A percentile compares a stretch with the other conserved stretches of the same genome.
phyloP scores from a whole-genome alignment of 2,888 invertebrate genomes.

The Cryptocephalus moraei region DNA sequence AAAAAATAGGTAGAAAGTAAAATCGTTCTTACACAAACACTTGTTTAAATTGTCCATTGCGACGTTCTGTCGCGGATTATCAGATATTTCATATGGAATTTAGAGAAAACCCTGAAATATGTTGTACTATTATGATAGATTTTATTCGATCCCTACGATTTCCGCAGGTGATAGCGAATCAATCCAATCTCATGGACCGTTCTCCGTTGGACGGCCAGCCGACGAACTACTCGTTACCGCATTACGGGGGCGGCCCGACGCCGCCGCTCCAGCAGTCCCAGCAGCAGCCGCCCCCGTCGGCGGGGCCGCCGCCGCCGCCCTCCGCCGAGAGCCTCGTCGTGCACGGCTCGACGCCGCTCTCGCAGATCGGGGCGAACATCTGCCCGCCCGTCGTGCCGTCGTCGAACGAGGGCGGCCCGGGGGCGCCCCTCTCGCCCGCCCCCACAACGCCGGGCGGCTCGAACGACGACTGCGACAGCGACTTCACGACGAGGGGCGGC shows the following conservation, averaged over 20 bases:
- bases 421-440: conserved; percentile 44
- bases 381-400: conserved; percentile 44
- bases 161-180: conserved; percentile 31
- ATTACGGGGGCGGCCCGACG: conserved; percentile 26
- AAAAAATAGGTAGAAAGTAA: too few relatives aligned
- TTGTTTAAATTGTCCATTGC: too few relatives aligned
- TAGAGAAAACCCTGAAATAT: neutral
- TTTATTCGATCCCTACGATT: neutral
- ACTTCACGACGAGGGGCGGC: conserved; percentile 33
- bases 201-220: conserved; percentile 31
- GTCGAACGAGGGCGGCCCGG: conserved; percentile 35
- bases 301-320: conserved; percentile 30
- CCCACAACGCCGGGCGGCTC: conserved; percentile 50
- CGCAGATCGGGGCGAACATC: conserved; percentile 66
- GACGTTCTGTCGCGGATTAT: too few relatives aligned
- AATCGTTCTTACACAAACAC: too few relatives aligned
- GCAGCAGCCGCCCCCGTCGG: conserved; percentile 13
- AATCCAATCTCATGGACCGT: conserved; percentile 20
- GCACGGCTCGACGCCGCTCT: conserved; percentile 77
- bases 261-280: conserved; percentile 22
- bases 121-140: neutral
- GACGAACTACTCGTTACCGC: conserved; percentile 27
- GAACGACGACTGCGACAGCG: conserved; percentile 47
- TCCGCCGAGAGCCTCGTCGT: conserved; percentile 43
- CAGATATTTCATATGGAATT: too few relatives aligned